A percentile compares a stretch with the other conserved stretches of the same genome.
Conservation (phyloP, 2,888 invertebrate species). For the Escarpia spicata region DNA sequence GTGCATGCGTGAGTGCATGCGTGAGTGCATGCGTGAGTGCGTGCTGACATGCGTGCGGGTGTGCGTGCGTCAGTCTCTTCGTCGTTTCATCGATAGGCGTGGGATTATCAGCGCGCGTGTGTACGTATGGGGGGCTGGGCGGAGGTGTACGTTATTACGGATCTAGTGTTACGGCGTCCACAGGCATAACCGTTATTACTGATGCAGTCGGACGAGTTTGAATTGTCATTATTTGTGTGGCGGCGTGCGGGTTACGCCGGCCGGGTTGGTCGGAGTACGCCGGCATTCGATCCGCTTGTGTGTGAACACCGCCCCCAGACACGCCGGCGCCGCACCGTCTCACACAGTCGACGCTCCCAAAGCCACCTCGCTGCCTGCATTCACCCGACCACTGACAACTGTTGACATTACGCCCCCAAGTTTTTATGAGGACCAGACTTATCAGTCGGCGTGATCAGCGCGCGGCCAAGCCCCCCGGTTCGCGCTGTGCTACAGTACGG, state of each 20-base stretch:
- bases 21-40: neutral
- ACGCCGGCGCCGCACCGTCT: neutral
- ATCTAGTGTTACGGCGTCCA: neutral
- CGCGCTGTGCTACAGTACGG: neutral
- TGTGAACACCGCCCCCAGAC: neutral
- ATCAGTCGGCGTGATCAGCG: neutral
- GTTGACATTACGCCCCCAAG: conserved; percentile 16
- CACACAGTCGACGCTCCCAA: neutral
- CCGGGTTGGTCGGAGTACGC: neutral
- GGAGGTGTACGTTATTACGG: neutral
- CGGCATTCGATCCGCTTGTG: conserved; percentile 4
- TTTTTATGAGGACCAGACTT: neutral
- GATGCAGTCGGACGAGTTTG: conserved; percentile 6
- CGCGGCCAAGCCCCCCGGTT: neutral
- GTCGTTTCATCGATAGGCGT: conserved; percentile 4
- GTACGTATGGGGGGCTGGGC: neutral
- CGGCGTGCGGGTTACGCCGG: conserved; percentile 16
- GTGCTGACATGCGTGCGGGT: neutral
- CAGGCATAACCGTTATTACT: neutral
- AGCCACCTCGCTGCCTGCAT: conserved; percentile 6
- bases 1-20: neutral
- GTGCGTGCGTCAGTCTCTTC: neutral
- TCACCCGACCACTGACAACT: conserved; percentile 4
- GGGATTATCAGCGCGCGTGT: conserved; percentile 13
- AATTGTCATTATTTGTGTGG: neutral